Base-by-base conservation (phyloP, 1,140 invertebrate species). In the Dendrolimus punctatus region DNA sequence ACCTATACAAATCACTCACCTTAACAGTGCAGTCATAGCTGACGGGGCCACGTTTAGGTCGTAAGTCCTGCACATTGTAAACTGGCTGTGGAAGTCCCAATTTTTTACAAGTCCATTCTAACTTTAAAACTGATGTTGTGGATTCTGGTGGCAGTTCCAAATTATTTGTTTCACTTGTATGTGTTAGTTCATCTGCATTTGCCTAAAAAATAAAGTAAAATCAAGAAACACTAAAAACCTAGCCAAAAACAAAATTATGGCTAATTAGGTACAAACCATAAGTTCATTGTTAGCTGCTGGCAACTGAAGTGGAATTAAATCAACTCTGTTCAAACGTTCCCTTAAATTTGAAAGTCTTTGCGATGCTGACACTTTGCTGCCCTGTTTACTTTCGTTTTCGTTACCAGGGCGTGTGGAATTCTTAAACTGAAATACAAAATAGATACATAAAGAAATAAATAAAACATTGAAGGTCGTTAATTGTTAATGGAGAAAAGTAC, bases 61-160 rank as follows among this genome's bases (percentile, higher is more conserved):
- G 40, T 38, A 69, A 51, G 42, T 82, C 71, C 23, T 65, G 62
- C 5, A 76, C 58, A 54, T 81, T 85, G 51, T 67, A 84, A 0
- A 80, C 73, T 3, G 82, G 82, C 49, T 71, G 66, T 9, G 76
- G 76, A n/a, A 85, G 62, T 7, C 80, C 80, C 6, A 86, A 57
- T 64, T 81, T 83, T 40, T 69, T 73, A 64, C 83, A 84, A 6
- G 73, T 83, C 80, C 80, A 86, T 55, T 81, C 80, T 39, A 86
- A 55, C 66, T 81, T 84, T 5, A 58, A 65, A 37, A 79, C 68
- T 1, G 77, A 69, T 40, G 80, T 74, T 39, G 71, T 67, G 5
- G 73, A 72, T 49, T 81, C 76, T 36, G 80, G 78, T 23, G 82
- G 80, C 7, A 78, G 79, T 53, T 85, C 82, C 46, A 84, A 57